These are phyloP conservation scores for Alectoris magna DNA, from an alignment of 2,797 vertebrate genomes.

Conservation along the genomic window DNA sequence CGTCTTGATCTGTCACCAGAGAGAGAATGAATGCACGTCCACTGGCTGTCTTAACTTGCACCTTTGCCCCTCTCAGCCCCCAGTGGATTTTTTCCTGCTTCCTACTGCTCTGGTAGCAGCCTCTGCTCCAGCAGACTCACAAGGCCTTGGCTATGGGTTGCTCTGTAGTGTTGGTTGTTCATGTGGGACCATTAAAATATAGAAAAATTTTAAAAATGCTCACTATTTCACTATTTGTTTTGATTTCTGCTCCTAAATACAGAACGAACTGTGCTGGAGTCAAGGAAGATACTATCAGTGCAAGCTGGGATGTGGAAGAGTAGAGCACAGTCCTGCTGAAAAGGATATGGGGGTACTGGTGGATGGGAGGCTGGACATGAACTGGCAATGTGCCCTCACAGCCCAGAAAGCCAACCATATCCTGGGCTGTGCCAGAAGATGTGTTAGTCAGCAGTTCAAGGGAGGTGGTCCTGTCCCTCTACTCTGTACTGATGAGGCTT, in stretches of 20 bases:
- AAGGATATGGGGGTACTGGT: too few species aligned
- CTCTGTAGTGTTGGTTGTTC: not conserved
- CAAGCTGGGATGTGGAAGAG: too few species aligned
- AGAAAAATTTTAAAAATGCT: not conserved
- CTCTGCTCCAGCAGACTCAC: not conserved
- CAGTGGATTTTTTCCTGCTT: not conserved
- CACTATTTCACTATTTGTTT: not conserved
- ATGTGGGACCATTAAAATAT: not conserved
- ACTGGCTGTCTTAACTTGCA: not conserved
- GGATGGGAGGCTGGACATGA: too few species aligned
- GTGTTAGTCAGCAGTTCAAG: too few species aligned
- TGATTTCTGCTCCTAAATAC: not conserved
- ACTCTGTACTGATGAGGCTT: too few species aligned
- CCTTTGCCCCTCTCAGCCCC: not conserved
- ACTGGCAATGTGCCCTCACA: too few species aligned
- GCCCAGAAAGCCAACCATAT: too few species aligned
- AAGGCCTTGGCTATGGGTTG: not conserved
- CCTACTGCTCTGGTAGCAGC: not conserved
- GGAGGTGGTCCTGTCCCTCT: too few species aligned
- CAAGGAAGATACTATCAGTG: not conserved
- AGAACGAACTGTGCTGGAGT: not conserved
- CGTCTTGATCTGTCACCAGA: not conserved
- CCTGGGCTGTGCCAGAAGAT: too few species aligned
- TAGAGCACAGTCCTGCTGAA: too few species aligned
- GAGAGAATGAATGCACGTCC: not conserved